These are phyloP conservation scores for Platerodrilus igneus DNA, from an alignment of 2,888 invertebrate genomes.

Conservation along the genomic window DNA sequence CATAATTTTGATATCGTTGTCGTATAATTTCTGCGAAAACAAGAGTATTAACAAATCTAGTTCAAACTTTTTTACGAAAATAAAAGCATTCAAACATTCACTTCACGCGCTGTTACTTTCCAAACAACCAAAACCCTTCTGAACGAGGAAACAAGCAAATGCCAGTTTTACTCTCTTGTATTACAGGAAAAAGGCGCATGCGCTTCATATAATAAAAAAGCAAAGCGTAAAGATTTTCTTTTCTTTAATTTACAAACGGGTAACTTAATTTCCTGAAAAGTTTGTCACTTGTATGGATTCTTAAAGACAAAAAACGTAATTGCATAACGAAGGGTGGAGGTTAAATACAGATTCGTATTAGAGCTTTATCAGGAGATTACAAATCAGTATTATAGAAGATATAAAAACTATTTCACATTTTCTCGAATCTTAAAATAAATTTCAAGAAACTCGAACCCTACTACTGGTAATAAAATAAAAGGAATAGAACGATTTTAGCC, in stretches of 20 bases:
- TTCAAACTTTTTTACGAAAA: slow-evolving; percentile 7
- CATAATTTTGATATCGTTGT: too few relatives aligned
- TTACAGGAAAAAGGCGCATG: slow-evolving; percentile 19
- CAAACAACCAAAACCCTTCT: slow-evolving; percentile 29
- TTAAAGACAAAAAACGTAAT: slow-evolving; percentile 10
- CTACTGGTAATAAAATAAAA: slow-evolving; percentile 11
- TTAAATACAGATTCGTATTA: slow-evolving; percentile 2
- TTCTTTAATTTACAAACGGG: too few relatives aligned
- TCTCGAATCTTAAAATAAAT: neutral
- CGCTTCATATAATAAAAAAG: too few relatives aligned
- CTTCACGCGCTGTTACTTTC: slow-evolving; percentile 20
- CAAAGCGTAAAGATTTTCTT: too few relatives aligned
- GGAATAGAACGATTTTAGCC: slow-evolving; percentile 6
- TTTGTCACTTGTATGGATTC: neutral
- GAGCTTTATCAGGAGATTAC: slow-evolving; percentile 9
- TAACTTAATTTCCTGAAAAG: slow-evolving; percentile 8
- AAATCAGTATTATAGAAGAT: neutral
- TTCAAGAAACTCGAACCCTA: slow-evolving; percentile 3
- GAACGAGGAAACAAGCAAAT: slow-evolving; percentile 30
- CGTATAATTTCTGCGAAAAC: too few relatives aligned
- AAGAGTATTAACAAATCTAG: neutral
- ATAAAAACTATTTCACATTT: slow-evolving; percentile 3
- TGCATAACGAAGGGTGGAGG: slow-evolving; percentile 8
- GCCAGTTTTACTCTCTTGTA: slow-evolving; percentile 28
- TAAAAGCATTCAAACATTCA: slow-evolving; percentile 7